Evolutionary conservation across 2,113 vertebrate species (phyloP).

Genomic region (Aramus guarauna): DNA sequence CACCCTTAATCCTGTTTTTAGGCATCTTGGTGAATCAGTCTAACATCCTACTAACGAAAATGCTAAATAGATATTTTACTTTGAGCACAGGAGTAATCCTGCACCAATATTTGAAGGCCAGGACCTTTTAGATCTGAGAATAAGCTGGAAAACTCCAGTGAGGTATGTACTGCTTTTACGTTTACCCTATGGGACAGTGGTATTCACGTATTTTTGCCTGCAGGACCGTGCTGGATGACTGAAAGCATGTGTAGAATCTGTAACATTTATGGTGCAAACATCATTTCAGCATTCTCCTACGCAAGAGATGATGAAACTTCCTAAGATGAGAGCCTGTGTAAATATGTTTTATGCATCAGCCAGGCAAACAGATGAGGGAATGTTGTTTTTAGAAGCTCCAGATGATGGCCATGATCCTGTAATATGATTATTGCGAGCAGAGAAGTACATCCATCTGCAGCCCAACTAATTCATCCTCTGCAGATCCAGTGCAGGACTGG

Average conservation of each 20-base stretch:
- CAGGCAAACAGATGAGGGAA: conserved; percentile 45
- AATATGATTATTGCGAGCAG: neutral
- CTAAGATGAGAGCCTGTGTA: conserved; percentile 43
- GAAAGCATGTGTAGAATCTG: conserved; percentile 37
- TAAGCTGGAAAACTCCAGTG: neutral
- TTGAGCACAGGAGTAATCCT: neutral
- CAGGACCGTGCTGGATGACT: neutral
- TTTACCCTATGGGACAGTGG: neutral
- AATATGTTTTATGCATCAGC: conserved; percentile 37
- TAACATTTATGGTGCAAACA: conserved; percentile 51
- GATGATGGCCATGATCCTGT: conserved; percentile 16
- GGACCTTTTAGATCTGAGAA: neutral
- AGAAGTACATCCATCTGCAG: neutral
- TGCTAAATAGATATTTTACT: neutral
- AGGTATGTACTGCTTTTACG: neutral
- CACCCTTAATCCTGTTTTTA: neutral
- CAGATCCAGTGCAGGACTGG: neutral
- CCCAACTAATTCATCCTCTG: neutral
- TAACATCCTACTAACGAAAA: neutral
- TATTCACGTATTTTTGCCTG: neutral
- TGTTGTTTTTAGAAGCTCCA: conserved; percentile 53
- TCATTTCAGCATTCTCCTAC: conserved; percentile 58
- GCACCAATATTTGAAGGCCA: neutral
- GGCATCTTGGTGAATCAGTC: neutral
- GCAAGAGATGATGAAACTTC: conserved; percentile 57